Base-by-base conservation (phyloP, 2,113 vertebrate genomes). In the Toxostoma redivivum region DNA sequence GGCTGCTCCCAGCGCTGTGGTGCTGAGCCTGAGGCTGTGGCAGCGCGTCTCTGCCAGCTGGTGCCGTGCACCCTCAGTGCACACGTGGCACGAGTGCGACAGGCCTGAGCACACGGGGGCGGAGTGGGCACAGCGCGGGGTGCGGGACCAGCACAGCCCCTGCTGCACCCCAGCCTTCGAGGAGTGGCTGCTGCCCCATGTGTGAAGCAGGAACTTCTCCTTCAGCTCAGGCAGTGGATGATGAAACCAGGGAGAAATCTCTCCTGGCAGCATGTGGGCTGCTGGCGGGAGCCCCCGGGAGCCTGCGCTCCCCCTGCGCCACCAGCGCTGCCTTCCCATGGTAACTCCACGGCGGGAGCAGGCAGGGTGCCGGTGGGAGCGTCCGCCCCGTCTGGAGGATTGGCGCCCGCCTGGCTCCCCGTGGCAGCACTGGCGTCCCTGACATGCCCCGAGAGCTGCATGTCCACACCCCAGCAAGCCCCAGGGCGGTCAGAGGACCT, bases 181-280 rank as follows among this genome's bases (percentile, higher is more conserved):
- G 50, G 66, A 54, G 94, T 7, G 45, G 66, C 83, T 4, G 62
- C 88, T 78, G 90, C 61, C 64, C 84, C 9, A 1, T 2, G 47
- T 23, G 2, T 4, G 2, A 72, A 81, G 78, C 85, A 50, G 91
- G 81, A 91, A 93, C 94, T 81, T 87, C 91, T 95, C 65, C 95
- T 93, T 70, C 38, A 51, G 79, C 69, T 85, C 77, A 27, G 60
- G 81, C n/a, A 25, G 71, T 21, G 80, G 95, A 97, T 97, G 97
- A 97, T 97, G 97, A 97, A 97, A 97, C 90, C 90, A 17, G 31
- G 27, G 84, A 96, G 97, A 97, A 97, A 97, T 96, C 89, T 72
- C 91, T 89, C 70, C 88, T 95, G 94, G 94, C 92, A 92, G 88
- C 48, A 3, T 77, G 33, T 64, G 70, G 94, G 93, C 64, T 89